A percentile compares a stretch with the other conserved stretches of the same genome.
These are phyloP conservation scores for Wasmannia auropunctata DNA, from an alignment of 1,140 invertebrate genomes.

Conservation along the genomic window DNA sequence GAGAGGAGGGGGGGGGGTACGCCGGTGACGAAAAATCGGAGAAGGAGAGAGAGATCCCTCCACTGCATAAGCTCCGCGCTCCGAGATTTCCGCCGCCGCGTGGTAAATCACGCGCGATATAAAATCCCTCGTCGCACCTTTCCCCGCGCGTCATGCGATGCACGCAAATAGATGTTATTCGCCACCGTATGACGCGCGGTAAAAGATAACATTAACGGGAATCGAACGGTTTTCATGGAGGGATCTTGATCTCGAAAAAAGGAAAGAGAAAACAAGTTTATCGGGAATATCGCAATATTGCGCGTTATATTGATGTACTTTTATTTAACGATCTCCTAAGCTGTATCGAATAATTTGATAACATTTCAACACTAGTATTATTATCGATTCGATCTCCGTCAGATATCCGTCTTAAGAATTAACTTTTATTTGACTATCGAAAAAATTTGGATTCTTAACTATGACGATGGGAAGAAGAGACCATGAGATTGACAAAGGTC, in stretches of 20 bases:
- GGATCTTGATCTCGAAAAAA: neutral
- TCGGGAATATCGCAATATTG: neutral
- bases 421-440: too few species aligned
- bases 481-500: too few species aligned
- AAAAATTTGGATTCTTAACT: too few species aligned
- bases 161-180: slow-evolving; percentile 29
- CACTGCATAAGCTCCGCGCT: neutral
- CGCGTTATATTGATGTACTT: neutral
- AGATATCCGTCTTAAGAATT: too few species aligned
- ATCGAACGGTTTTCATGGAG: neutral
- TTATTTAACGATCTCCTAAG: slow-evolving; percentile 1
- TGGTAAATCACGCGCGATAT: slow-evolving; percentile 46
- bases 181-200: neutral
- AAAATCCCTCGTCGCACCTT: slow-evolving; percentile 23
- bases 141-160: too few species aligned
- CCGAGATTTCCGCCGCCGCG: slow-evolving; percentile 9
- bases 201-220: slow-evolving; percentile 33
- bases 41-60: neutral
- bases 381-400: too few species aligned
- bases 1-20: too few species aligned
- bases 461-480: too few species aligned
- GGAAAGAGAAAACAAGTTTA: neutral
- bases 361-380: too few species aligned
- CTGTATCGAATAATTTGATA: neutral
- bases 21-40: slow-evolving; percentile 22